Conservation (phyloP, 2,888 invertebrate genomes). For the Cataglyphis rosenhaueri region DNA sequence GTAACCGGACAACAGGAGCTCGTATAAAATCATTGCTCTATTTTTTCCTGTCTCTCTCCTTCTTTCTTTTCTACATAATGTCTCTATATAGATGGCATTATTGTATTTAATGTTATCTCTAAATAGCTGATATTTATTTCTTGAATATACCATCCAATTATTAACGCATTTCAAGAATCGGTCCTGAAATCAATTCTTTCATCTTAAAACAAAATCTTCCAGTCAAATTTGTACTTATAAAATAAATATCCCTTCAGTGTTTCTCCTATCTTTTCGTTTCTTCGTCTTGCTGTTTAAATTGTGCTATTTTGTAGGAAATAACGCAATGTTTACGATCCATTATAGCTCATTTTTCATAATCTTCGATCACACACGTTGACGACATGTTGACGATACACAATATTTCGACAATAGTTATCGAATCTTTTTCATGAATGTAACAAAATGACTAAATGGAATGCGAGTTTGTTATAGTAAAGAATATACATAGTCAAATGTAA, state of each 20-base stretch:
- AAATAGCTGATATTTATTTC: background rate
- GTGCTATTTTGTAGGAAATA: conserved; percentile 36
- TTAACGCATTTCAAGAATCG: background rate
- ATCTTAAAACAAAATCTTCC: conserved; percentile 65
- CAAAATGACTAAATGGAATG: conserved; percentile 2
- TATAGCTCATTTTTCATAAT: conserved; percentile 19
- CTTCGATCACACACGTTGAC: conserved; percentile 54
- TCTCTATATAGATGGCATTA: conserved; percentile 1
- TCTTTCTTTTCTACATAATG: background rate
- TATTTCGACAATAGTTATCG: conserved; percentile 11
- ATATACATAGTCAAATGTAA: background rate
- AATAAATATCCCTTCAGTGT: conserved; percentile 59
- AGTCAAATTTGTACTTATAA: conserved; percentile 73
- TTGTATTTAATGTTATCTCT: conserved; percentile 1
- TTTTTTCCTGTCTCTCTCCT: background rate
- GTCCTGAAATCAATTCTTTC: conserved; percentile 40
- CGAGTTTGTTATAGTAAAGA: background rate
- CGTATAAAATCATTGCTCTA: conserved; percentile 73
- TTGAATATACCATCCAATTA: background rate
- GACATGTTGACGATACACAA: conserved; percentile 20
- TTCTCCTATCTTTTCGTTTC: conserved; percentile 24
- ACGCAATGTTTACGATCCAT: conserved; percentile 34
- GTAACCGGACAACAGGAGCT: conserved; percentile 68
- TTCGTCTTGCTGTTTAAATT: conserved; percentile 21
- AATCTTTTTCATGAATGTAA: conserved; percentile 23